Evolutionary conservation across 2,888 invertebrate genomes (phyloP), one percentile per base, ranked within the genome.

Genomic region (Phorcus lineatus): DNA sequence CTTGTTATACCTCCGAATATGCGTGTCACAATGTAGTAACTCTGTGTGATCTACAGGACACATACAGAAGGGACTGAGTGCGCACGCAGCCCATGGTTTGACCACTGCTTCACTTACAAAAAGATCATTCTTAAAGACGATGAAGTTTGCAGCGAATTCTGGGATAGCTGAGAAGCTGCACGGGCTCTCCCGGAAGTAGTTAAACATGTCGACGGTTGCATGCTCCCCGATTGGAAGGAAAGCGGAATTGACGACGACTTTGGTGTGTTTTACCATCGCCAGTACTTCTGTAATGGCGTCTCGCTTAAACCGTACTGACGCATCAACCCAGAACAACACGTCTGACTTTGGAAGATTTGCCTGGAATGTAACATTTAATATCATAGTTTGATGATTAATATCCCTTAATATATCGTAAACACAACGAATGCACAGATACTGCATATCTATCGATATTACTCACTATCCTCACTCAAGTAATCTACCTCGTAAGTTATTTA

Each of bases 41-140:
- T 52, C 22, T 7, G 31, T 52, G 6, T 53, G 31, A 6, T 70
- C 40, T 2, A 55, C 52, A 19, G 67, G 62, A 28, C 76, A 76
- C 66, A 77, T 80, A 36, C 80, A 80, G 6, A 53, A 28, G 2
- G 80, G 77, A 22, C 28, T 62, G 22, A 80, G 36, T 19, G 80
- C 76, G 66, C 80, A 80, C 16, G 80, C 76, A 47, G 31, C 62
- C 80, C 80, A 80, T 9, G 66, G 55, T 9, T 53, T 40, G 19
- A 80, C 53, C 19, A 80, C 31, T 13, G 52, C 67, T 13, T 76
- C 36, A 6, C 52, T 36, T 0, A 62, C 67, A 19, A 80, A 54
- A 16, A 24, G 67, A 3, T 80, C 75, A 54, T 80, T 76, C 17
- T 80, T 40, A 7, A 77, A 13, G 19, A 28, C 55, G 28, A 80